These are phyloP conservation scores for Drosophila formosana DNA, from an alignment of 2,888 invertebrate genomes.

Conservation along the genomic window DNA sequence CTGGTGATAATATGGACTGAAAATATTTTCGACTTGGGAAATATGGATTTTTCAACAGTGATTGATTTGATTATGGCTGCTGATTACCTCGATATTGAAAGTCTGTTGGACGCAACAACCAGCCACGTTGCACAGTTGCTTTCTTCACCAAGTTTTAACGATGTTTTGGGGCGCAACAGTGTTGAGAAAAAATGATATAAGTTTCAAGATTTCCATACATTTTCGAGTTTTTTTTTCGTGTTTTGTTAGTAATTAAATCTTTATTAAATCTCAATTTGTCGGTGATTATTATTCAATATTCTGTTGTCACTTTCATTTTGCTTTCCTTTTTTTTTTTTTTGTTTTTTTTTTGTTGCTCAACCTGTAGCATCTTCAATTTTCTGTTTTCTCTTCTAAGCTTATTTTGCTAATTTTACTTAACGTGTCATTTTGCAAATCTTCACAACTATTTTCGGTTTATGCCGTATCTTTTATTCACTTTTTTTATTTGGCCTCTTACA, in stretches of 20 bases:
- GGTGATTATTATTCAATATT: constrained; percentile 82
- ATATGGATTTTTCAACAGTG: constrained; percentile 18
- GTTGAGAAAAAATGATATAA: too few species aligned
- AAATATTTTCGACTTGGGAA: not conserved
- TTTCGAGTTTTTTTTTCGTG: not conserved
- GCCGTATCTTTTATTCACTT: constrained; percentile 3
- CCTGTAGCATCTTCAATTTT: constrained; percentile 18
- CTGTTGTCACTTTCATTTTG: constrained; percentile 41
- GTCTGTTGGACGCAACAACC: constrained; percentile 30
- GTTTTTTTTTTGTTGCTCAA: constrained; percentile 15
- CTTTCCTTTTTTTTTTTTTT: constrained; percentile 26
- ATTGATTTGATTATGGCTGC: constrained; percentile 50
- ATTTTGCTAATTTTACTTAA: constrained; percentile 54
- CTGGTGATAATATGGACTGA: constrained; percentile 45
- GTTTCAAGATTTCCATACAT: too few species aligned
- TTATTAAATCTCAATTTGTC: constrained; percentile 79
- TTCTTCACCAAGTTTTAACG: not conserved
- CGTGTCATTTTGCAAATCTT: constrained; percentile 45
- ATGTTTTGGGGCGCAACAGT: too few species aligned
- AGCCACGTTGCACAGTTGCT: constrained; percentile 41
- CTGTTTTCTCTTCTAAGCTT: constrained; percentile 45
- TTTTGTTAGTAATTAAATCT: constrained; percentile 77
- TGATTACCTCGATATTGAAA: constrained; percentile 46
- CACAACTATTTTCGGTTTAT: constrained; percentile 39
- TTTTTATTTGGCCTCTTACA: constrained; percentile 35